A percentile compares a stretch with the other conserved stretches of the same genome.
Evolutionary conservation across 2,888 invertebrate genomes (phyloP).

Genomic region (Zootermopsis nevadensis): DNA sequence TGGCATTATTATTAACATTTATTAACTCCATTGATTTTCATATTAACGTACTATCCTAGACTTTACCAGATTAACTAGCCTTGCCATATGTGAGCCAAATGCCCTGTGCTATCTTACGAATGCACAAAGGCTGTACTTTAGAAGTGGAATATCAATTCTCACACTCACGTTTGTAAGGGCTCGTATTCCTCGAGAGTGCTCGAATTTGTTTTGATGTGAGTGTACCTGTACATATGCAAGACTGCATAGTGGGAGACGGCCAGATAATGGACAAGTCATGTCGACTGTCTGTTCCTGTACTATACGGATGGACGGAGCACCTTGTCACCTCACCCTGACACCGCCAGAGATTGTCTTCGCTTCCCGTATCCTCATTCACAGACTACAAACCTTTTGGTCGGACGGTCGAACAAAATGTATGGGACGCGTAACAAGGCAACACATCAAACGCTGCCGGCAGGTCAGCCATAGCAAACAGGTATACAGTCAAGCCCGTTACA

Average conservation of each 20-base stretch:
- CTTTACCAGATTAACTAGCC: too few relatives aligned
- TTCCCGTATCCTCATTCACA: background rate
- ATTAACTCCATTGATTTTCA: too few relatives aligned
- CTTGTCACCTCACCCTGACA: constrained; percentile 46
- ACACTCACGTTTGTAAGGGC: too few relatives aligned
- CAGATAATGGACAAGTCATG: constrained; percentile 45
- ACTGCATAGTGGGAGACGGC: background rate
- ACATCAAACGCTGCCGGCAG: constrained; percentile 3
- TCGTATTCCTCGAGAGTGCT: background rate
- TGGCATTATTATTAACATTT: too few relatives aligned
- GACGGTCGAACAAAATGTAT: constrained; percentile 3
- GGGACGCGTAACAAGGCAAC: background rate
- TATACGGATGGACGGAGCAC: constrained; percentile 33
- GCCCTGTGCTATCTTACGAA: too few relatives aligned
- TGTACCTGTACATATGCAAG: constrained; percentile 6
- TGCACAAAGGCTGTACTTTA: too few relatives aligned
- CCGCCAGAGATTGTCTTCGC: constrained; percentile 29
- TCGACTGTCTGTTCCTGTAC: constrained; percentile 38
- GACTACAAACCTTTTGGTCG: background rate
- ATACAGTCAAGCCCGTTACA: too few relatives aligned
- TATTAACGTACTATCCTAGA: too few relatives aligned
- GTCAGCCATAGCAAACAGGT: background rate
- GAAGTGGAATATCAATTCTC: too few relatives aligned
- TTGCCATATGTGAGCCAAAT: too few relatives aligned
- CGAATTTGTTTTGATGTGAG: background rate